Base-by-base conservation (phyloP, 2,888 invertebrate genomes). In the Clivina fossor region DNA sequence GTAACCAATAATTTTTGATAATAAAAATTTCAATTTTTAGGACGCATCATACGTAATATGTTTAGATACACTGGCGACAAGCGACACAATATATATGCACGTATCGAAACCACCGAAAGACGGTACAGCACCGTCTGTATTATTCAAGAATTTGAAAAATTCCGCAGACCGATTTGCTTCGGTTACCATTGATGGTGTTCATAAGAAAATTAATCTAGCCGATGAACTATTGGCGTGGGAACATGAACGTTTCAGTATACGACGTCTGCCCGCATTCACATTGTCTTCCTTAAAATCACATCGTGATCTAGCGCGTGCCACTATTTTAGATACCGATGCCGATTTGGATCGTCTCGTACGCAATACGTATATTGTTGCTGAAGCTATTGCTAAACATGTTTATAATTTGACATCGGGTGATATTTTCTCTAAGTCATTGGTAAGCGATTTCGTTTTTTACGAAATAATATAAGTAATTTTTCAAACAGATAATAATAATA, bases 161-260 rank as follows among this genome's bases (percentile, higher is more conserved):
- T 73, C 78, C 4, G 79, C 81, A 0, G 73, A 75, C 33, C 69
- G 74, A 41, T 69, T 77, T 38, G 73, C 73, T 1, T 50, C 74
- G 0, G 70, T 78, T 1, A 76, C 75, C 3, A 77, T 87, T 8
- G 84, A 88, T 58, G 80, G 89, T 38, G 81, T 86, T 4, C 95
- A 97, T 68, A 97, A 97, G 76, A 98, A 98, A 78, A 98, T 99
- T 64, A 96, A 96, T 77, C 76, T 98, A 50, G 94, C 93, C 0
- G 94, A 96, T 48, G 90, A 92, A 63, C 80, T 86, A 51, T 74
- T 96, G 20, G 90, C 94, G 0, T 99, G 98, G 98, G 96, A 97
- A 68, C 98, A 99, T 69, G 98, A 99, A 74, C 78, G 93, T 62
- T 98, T 90, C 75, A 95, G 94, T 71, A 93, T 98, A 64, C 82